phyloP scores from a whole-genome alignment of 2,888 invertebrate genomes.

The Oasisia sp. region DNA sequence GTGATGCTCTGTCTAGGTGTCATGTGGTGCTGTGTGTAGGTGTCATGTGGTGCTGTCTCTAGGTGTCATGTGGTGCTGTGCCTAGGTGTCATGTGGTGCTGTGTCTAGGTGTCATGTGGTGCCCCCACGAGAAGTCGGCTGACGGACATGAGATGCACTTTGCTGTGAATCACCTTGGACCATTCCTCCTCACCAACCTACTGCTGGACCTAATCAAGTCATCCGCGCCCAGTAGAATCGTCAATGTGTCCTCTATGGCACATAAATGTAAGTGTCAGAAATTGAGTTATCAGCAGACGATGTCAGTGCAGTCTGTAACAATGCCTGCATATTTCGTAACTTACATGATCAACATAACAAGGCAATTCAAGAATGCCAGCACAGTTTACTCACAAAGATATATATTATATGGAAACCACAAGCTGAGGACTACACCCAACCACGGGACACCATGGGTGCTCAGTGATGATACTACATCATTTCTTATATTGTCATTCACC shows the following conservation, averaged over 20 bases:
- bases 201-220: constrained; percentile 77
- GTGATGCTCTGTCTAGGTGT: not conserved
- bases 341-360: too few species aligned
- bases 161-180: constrained; percentile 57
- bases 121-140: constrained; percentile 26
- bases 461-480: too few species aligned
- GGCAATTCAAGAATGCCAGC: not conserved
- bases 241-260: constrained; percentile 68
- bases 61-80: not conserved
- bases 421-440: too few species aligned
- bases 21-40: not conserved
- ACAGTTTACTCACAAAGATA: not conserved
- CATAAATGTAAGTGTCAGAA: not conserved
- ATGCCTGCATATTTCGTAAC: too few species aligned
- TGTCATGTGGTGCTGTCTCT: not conserved
- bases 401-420: not conserved
- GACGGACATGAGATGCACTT: constrained; percentile 23
- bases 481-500: too few species aligned
- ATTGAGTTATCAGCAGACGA: not conserved
- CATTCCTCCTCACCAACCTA: constrained; percentile 83
- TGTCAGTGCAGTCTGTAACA: not conserved
- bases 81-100: not conserved
- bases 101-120: constrained; percentile 17
- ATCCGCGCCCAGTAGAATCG: constrained; percentile 75
- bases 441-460: too few species aligned